phyloP scores from a whole-genome alignment of 1,140 invertebrate genomes.

The Conus ventricosus region DNA sequence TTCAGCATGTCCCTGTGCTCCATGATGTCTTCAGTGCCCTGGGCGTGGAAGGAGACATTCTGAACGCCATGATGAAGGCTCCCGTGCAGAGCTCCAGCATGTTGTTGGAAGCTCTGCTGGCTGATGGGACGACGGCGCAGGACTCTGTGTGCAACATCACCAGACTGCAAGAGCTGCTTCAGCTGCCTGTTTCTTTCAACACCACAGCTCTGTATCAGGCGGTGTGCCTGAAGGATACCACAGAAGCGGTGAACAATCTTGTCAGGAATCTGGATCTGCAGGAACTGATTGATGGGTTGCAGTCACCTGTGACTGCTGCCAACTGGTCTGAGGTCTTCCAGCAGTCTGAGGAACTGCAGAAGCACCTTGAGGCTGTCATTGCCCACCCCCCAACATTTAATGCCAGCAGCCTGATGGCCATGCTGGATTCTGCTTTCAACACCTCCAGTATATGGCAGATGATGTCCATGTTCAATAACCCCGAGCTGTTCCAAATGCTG shows the following conservation, averaged over 20 bases:
- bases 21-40: slow-evolving; percentile 38
- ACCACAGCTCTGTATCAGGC: slow-evolving; percentile 34
- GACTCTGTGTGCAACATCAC: neutral
- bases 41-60: slow-evolving; percentile 29
- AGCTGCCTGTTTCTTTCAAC: slow-evolving; percentile 32
- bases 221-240: slow-evolving; percentile 32
- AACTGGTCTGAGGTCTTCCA: slow-evolving; percentile 44
- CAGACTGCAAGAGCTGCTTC: slow-evolving; percentile 23
- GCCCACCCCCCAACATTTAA: slow-evolving; percentile 38
- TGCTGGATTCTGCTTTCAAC: slow-evolving; percentile 9
- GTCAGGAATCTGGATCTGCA: slow-evolving; percentile 34
- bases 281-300: slow-evolving; percentile 30
- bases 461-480: neutral
- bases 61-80: slow-evolving; percentile 39
- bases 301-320: slow-evolving; percentile 23
- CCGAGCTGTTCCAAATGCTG: neutral
- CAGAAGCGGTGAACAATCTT: slow-evolving; percentile 14
- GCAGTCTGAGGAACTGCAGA: slow-evolving; percentile 35
- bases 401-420: neutral
- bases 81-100: slow-evolving; percentile 46
- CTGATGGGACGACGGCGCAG: slow-evolving; percentile 3
- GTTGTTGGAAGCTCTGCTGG: slow-evolving; percentile 40
- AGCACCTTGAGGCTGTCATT: slow-evolving; percentile 33
- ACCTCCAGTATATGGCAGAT: slow-evolving; percentile 35
- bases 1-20: slow-evolving; percentile 42